A percentile compares a stretch with the other conserved stretches of the same genome.
Conservation (phyloP, 2,888 invertebrate species). For the Tryphoninae sp. region DNA sequence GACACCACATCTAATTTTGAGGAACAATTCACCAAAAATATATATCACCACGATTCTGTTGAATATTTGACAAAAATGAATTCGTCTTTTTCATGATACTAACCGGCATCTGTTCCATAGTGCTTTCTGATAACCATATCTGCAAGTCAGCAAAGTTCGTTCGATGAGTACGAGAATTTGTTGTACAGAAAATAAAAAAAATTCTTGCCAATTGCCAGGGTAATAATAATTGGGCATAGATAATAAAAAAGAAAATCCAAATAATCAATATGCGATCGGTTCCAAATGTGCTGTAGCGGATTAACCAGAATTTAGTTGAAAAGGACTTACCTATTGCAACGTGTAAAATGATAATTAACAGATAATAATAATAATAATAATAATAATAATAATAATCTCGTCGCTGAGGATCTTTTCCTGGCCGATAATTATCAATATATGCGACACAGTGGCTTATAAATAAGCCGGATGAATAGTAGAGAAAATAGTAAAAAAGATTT, state of each 20-base stretch:
- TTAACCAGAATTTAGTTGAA: conserved; percentile 64
- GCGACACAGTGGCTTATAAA: background rate
- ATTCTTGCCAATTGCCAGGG: background rate
- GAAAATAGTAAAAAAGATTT: conserved; percentile 21
- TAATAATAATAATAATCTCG: too few relatives aligned
- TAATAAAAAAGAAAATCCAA: too few relatives aligned
- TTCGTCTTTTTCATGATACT: conserved; percentile 81
- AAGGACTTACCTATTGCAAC: conserved; percentile 62
- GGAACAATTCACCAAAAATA: conserved; percentile 6
- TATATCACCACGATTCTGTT: conserved; percentile 2
- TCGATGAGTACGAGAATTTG: conserved; percentile 45
- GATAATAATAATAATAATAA: conserved; percentile 4
- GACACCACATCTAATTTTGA: conserved; percentile 93
- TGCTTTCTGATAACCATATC: conserved; percentile 90
- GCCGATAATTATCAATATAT: conserved; percentile 15
- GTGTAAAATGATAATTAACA: conserved; percentile 20
- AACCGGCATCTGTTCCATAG: conserved; percentile 91
- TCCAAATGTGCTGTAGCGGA: conserved; percentile 60
- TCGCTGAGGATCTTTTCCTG: conserved; percentile 19
- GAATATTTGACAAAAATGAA: background rate
- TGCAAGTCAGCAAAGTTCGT: conserved; percentile 81
- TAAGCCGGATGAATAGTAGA: conserved; percentile 7
- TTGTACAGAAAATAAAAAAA: conserved; percentile 23
- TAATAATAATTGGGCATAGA: background rate
- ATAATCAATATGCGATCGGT: background rate